These are phyloP conservation scores for Telenomus remus DNA, from an alignment of 1,140 invertebrate species.

Conservation along the genomic window DNA sequence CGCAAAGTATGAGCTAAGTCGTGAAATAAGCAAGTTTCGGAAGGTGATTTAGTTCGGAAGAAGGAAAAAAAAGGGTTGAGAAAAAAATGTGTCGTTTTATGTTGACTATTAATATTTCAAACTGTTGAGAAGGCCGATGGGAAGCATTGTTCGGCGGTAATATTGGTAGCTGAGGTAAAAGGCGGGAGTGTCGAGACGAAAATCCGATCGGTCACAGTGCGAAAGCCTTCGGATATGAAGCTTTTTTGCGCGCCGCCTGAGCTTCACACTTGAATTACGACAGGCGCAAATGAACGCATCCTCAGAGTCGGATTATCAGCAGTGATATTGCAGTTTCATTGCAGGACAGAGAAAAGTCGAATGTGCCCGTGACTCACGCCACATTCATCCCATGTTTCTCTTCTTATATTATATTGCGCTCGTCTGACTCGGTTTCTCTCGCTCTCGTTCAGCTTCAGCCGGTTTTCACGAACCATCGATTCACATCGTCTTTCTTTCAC, in stretches of 20 bases:
- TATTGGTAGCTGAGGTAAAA: too few relatives aligned
- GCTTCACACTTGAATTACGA: constrained; percentile 37
- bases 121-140: too few relatives aligned
- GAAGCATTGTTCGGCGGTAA: too few relatives aligned
- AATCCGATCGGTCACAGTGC: neutral
- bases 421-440: constrained; percentile 29
- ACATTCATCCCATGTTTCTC: constrained; percentile 61
- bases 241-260: constrained; percentile 17
- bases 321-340: constrained; percentile 65
- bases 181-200: too few relatives aligned
- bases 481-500: constrained; percentile 18
- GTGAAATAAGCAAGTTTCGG: too few relatives aligned
- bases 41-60: too few relatives aligned
- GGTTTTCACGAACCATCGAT: constrained; percentile 44
- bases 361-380: constrained; percentile 58
- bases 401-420: constrained; percentile 56
- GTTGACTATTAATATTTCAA: too few relatives aligned
- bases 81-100: too few relatives aligned
- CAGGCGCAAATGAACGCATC: constrained; percentile 57
- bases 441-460: constrained; percentile 31
- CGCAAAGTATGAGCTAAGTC: too few relatives aligned
- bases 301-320: constrained; percentile 59
- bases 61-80: too few relatives aligned
- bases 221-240: constrained; percentile 30
- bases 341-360: constrained; percentile 50